Conservation (phyloP, 2,113 vertebrate genomes). For the Takifugu flavidus region DNA sequence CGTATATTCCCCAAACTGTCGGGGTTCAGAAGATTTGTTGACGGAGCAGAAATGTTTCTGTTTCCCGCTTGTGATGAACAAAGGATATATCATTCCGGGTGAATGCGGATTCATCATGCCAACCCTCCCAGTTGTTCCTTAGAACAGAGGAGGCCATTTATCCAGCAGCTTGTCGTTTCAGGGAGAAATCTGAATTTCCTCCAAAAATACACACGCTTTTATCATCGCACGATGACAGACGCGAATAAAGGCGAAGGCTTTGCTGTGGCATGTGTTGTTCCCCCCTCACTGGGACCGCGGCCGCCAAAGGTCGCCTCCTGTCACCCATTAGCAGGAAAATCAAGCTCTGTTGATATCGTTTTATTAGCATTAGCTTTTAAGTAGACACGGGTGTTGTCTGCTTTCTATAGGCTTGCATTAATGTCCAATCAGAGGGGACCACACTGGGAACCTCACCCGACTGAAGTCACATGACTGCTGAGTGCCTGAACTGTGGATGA, state of each 20-base stretch:
- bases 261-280: no score
- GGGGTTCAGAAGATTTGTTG: not conserved
- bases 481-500: no score
- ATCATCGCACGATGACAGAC: not conserved
- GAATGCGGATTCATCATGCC: not conserved
- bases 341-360: no score
- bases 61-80: not conserved
- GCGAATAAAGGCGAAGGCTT: not conserved
- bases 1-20: not conserved
- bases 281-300: no score
- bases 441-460: no score
- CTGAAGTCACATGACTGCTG: no score
- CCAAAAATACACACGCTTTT: not conserved
- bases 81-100: not conserved
- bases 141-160: not conserved
- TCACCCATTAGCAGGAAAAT: no score
- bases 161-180: not conserved
- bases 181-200: not conserved
- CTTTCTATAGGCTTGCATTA: no score
- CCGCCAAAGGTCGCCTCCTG: no score
- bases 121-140: not conserved
- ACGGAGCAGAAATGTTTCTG: not conserved
- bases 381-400: no score
- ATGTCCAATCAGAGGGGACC: no score
- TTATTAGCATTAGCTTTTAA: no score